Percentiles rank a stretch among this genome's conserved stretches.
Conservation (phyloP, 2,113 vertebrate genomes). For the Candoia aspera region DNA sequence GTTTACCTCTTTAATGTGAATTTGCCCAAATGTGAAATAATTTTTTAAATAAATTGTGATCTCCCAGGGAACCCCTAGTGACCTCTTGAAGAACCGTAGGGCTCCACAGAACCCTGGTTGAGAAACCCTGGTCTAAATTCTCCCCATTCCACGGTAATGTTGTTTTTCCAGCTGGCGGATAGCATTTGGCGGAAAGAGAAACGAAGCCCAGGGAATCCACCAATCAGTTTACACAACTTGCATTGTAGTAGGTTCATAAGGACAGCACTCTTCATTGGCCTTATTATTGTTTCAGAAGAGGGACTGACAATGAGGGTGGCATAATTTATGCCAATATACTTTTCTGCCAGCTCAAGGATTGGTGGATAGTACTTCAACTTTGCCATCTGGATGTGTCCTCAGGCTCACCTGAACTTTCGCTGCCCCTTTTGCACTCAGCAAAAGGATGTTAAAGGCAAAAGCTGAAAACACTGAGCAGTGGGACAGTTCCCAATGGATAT, state of each 20-base stretch:
- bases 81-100: no score
- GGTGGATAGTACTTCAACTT: neutral
- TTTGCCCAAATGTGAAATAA: no score
- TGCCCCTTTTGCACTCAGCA: neutral
- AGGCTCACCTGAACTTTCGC: neutral
- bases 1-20: no score
- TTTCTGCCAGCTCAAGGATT: neutral
- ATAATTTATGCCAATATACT: neutral
- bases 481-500: neutral
- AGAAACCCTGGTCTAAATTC: neutral
- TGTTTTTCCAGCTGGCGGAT: neutral
- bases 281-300: neutral
- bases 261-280: neutral
- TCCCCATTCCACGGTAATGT: neutral
- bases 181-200: neutral
- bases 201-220: neutral
- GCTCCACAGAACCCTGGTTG: no score
- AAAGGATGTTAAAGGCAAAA: neutral
- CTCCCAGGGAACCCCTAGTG: no score
- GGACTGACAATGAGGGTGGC: neutral
- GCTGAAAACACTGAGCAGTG: neutral
- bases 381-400: neutral
- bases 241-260: neutral
- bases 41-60: no score
- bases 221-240: neutral